Evolutionary conservation across 2,888 invertebrate species (phyloP).

Genomic region (Melieria crassipennis): DNA sequence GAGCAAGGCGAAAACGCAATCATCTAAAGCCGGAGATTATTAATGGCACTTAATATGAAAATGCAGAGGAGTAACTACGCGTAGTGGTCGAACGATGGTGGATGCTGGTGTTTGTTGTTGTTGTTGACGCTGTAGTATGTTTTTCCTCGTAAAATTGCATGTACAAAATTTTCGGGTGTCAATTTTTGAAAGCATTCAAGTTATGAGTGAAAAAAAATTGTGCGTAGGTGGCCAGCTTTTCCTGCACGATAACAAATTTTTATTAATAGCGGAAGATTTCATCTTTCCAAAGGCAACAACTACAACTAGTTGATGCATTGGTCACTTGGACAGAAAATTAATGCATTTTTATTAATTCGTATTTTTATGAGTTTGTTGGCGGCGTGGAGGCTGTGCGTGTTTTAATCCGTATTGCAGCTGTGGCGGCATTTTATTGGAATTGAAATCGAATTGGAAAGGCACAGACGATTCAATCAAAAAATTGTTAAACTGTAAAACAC

Average conservation of each 20-base stretch:
- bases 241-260: slow-evolving; percentile 17
- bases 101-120: too few relatives aligned
- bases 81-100: too few relatives aligned
- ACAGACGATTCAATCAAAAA: slow-evolving; percentile 1
- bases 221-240: slow-evolving; percentile 15
- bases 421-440: slow-evolving; percentile 2
- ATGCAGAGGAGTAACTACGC: slow-evolving; percentile 22
- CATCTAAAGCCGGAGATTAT: background rate
- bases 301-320: slow-evolving; percentile 4
- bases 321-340: slow-evolving; percentile 4
- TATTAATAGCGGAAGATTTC: background rate
- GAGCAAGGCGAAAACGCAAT: background rate
- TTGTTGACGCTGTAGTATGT: too few relatives aligned
- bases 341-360: background rate
- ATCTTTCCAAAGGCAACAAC: background rate
- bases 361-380: background rate
- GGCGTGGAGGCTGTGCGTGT: slow-evolving; percentile 3
- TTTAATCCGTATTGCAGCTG: slow-evolving; percentile 16
- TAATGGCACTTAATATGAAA: background rate
- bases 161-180: too few relatives aligned
- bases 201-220: background rate
- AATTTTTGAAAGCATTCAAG: background rate
- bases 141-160: too few relatives aligned
- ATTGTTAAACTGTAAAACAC: background rate
- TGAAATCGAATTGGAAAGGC: slow-evolving; percentile 34